phyloP scores from a whole-genome alignment of 1,140 invertebrate species.

The Globodera rostochiensis region DNA sequence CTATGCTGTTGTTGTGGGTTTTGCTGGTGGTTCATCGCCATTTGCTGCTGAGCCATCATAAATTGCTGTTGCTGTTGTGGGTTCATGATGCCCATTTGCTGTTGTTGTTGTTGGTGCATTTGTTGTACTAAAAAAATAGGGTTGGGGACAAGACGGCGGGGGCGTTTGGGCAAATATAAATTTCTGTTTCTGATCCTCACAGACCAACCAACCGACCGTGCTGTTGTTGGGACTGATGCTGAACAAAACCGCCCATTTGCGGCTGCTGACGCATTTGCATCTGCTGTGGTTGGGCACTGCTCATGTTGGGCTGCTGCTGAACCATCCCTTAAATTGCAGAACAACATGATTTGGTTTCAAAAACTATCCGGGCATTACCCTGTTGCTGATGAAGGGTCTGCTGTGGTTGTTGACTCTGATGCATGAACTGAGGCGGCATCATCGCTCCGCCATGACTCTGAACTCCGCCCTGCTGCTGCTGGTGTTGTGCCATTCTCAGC shows the following conservation, averaged over 20 bases:
- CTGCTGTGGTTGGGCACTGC: constrained; percentile 12
- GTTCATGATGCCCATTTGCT: constrained; percentile 25
- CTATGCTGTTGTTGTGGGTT: constrained; percentile 20
- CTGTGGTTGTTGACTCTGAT: not conserved
- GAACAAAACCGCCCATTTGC: constrained; percentile 19
- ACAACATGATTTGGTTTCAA: not conserved
- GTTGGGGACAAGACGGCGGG: too few species aligned
- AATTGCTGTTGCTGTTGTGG: constrained; percentile 30
- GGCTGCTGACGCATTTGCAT: constrained; percentile 33
- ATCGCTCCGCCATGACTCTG: constrained; percentile 1
- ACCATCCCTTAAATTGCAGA: not conserved
- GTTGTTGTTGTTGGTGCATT: constrained; percentile 30
- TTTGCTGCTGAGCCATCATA: constrained; percentile 25
- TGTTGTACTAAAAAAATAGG: constrained; percentile 20
- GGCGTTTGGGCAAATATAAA: too few species aligned
- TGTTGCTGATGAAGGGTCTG: not conserved
- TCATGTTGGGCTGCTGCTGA: constrained; percentile 10
- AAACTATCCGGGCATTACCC: constrained; percentile 8
- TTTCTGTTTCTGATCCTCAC: too few species aligned
- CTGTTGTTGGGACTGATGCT: constrained; percentile 21
- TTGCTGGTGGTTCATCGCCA: constrained; percentile 25
- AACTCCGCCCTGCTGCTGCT: constrained; percentile 15
- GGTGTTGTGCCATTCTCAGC: constrained; percentile 1
- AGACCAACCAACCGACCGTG: not conserved
- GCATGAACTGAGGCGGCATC: not conserved